phyloP scores from a whole-genome alignment of 2,113 vertebrate genomes.

The Neodon shergylaensis region DNA sequence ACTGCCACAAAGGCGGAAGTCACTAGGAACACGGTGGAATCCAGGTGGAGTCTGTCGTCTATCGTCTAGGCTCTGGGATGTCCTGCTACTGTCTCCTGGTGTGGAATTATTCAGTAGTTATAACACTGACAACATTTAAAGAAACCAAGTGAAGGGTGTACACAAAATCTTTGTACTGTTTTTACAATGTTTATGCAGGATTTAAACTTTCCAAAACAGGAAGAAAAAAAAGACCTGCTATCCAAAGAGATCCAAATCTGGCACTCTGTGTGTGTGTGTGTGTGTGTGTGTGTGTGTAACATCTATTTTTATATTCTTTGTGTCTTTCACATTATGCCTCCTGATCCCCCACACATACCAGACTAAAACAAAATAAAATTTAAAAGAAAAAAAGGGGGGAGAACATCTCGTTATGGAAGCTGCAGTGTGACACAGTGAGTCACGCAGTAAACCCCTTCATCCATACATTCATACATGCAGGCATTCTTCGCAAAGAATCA shows the following conservation, averaged over 20 bases:
- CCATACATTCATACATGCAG: not conserved
- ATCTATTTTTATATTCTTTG: not conserved
- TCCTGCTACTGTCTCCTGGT: not conserved
- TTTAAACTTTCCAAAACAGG: conserved; percentile 20
- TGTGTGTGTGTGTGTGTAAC: too few species aligned
- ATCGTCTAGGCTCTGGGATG: not conserved
- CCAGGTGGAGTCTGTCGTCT: fast-evolving
- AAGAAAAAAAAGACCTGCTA: not conserved
- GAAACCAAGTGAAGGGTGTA: not conserved
- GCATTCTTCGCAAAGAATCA: not conserved
- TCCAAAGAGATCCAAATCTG: conserved; percentile 30
- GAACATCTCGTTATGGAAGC: not conserved
- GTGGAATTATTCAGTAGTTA: not conserved
- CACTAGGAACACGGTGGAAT: not conserved
- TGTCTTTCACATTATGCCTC: not conserved
- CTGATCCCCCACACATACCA: not conserved
- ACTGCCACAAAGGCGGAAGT: not conserved
- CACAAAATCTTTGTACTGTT: not conserved
- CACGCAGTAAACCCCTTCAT: not conserved
- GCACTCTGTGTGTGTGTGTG: too few species aligned
- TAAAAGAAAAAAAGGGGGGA: not conserved
- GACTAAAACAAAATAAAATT: not conserved
- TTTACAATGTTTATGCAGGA: not conserved
- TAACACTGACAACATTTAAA: not conserved
- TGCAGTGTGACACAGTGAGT: not conserved